Evolutionary conservation across 2,797 vertebrate species (phyloP).

Genomic region (Champsocephalus gunnari): DNA sequence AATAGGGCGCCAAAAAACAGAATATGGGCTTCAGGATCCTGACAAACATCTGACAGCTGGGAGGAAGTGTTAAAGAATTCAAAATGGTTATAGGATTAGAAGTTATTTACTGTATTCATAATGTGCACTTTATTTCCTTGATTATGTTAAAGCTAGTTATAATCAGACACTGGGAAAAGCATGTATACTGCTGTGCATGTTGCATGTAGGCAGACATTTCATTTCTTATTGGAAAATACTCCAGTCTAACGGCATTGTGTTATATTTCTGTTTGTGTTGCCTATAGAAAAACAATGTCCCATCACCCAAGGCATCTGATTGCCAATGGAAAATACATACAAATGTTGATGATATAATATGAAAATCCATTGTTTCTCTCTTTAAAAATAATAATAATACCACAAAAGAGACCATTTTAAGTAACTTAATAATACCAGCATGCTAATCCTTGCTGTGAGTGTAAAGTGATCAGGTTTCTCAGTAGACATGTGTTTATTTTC

Average conservation of each 20-base stretch:
- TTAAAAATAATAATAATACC: background rate
- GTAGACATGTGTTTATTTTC: background rate
- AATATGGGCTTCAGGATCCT: slow-evolving; percentile 65
- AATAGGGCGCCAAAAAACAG: slow-evolving; percentile 84
- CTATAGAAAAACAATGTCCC: background rate
- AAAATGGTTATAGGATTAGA: slow-evolving; percentile 52
- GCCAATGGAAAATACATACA: background rate
- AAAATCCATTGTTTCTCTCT: background rate
- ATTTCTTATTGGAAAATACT: background rate
- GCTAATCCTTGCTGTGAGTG: background rate
- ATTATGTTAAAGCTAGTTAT: slow-evolving; percentile 11
- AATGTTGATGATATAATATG: background rate
- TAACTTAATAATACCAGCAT: background rate
- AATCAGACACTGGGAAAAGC: background rate
- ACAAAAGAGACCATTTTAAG: background rate
- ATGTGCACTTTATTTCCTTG: slow-evolving; percentile 26
- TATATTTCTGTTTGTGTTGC: background rate
- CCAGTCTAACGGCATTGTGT: background rate
- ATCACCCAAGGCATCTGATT: slow-evolving; percentile 5
- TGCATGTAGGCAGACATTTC: background rate
- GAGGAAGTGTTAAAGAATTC: slow-evolving; percentile 34
- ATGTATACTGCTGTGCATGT: background rate
- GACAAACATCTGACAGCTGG: slow-evolving; percentile 56
- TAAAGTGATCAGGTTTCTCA: background rate
- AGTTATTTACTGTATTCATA: background rate